Base-by-base conservation (phyloP, 2,113 vertebrate species). In the Nothobranchius kuhntae region DNA sequence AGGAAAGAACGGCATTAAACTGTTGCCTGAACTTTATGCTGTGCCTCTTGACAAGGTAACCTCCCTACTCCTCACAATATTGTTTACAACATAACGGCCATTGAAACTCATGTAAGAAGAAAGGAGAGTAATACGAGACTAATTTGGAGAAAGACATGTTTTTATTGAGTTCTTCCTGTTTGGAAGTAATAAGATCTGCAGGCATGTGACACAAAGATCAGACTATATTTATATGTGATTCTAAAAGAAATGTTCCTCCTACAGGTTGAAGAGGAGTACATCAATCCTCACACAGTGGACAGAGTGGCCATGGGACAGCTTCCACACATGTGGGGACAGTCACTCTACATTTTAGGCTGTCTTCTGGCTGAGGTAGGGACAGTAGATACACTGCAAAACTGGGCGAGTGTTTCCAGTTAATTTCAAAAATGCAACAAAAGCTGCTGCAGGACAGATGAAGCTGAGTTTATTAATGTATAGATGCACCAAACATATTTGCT, bases 281-380 rank as follows among this genome's bases (percentile, higher is more conserved):
- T 89, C 66, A 96, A 92, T 62, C 96, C 97, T 62, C 97, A 96
- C 84, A 92, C 95, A 0, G 96, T 99, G 89, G 97, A 98, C 82
- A 93, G 97, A 78, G 66, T 94, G 58, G 91, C 94, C 15, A 44
- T 91, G 74, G 96, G 98, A 14, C 97, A 99, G 86, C 74, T 96
- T 30, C 98, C 98, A 8, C 98, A 99, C 89, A 94, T 99, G 91
- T 99, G 98, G 98, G 97, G 96, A 45, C 98, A 99, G 15, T 98
- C 96, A 0, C 86, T 99, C n/a, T 98, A 98, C 78, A 93, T 99
- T 64, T 84, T 99, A 59, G 89, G 96, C 80, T 94, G 91, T 47
- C 91, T 99, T 0, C 83, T 99, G 85, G 94, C 96, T 53, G 98
- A 98, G 96, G 97, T 99, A 88, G 4, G 36, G 9, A 30, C 53